These are phyloP conservation scores for Molossus molossus DNA, from an alignment of 2,797 vertebrate genomes.

Conservation along the genomic window DNA sequence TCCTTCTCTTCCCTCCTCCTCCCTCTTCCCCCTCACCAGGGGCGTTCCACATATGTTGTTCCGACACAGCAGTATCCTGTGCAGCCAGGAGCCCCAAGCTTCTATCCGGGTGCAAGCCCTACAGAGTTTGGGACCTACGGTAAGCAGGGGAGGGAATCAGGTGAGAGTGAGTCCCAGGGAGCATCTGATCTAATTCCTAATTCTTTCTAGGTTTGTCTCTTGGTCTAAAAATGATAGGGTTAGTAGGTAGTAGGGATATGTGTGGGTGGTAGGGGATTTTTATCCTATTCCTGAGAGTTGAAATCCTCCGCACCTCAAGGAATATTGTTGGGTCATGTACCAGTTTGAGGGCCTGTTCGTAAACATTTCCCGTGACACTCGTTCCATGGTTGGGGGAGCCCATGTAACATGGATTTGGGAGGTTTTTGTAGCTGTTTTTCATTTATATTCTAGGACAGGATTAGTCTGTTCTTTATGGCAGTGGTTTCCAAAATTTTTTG, in stretches of 20 bases:
- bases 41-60: constrained; percentile 96
- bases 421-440: constrained; percentile 8
- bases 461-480: constrained; percentile 73
- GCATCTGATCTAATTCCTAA: background rate
- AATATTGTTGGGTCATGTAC: background rate
- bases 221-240: constrained; percentile 73
- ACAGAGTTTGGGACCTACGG: constrained; percentile 97
- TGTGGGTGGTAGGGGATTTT: constrained; percentile 44
- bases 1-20: rapidly evolving
- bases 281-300: constrained; percentile 27
- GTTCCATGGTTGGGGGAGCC: background rate
- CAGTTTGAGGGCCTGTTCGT: background rate
- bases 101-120: constrained; percentile 96
- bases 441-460: constrained; percentile 67
- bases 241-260: constrained; percentile 28
- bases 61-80: constrained; percentile 97
- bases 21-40: constrained; percentile 83
- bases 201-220: background rate
- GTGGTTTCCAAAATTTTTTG: constrained; percentile 75
- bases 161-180: constrained; percentile 14
- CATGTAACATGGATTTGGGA: background rate
- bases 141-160: constrained; percentile 89
- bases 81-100: constrained; percentile 94
- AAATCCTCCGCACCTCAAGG: background rate
- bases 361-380: background rate